phyloP scores from a whole-genome alignment of 2,113 vertebrate genomes.

The Pantherophis guttatus region DNA sequence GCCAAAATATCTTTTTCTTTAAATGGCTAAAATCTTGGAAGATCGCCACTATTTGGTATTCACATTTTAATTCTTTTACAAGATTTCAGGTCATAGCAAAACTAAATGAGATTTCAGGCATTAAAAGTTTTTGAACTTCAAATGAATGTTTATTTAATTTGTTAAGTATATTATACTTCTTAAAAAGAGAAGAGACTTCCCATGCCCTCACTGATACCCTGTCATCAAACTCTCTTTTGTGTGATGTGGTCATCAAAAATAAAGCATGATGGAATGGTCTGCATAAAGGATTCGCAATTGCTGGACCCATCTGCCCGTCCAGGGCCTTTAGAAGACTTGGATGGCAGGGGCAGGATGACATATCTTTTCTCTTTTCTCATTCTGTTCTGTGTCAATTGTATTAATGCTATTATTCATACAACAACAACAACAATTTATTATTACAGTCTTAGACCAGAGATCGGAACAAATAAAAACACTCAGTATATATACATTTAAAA shows the following conservation, averaged over 20 bases:
- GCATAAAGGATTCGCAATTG: not conserved
- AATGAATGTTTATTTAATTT: not conserved
- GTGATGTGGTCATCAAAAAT: not conserved
- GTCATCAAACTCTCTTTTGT: not conserved
- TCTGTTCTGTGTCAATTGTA: not conserved
- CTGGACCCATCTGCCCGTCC: not conserved
- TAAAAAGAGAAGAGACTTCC: not conserved
- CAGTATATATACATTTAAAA: too few species aligned
- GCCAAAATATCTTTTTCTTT: not conserved
- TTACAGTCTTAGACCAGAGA: too few species aligned
- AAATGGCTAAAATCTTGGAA: not conserved
- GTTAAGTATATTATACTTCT: not conserved
- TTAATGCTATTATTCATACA: not conserved
- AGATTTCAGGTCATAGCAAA: not conserved
- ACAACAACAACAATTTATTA: too few species aligned
- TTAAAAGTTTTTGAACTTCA: not conserved
- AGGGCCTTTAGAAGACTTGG: not conserved
- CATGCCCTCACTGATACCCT: not conserved
- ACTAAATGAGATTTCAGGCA: not conserved
- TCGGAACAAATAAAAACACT: too few species aligned
- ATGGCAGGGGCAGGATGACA: not conserved
- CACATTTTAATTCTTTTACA: not conserved
- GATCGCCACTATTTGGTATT: not conserved
- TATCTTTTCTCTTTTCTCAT: not conserved
- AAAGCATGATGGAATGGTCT: not conserved